Evolutionary conservation across 2,113 vertebrate genomes (phyloP).

Genomic region (Podilymbus podiceps): DNA sequence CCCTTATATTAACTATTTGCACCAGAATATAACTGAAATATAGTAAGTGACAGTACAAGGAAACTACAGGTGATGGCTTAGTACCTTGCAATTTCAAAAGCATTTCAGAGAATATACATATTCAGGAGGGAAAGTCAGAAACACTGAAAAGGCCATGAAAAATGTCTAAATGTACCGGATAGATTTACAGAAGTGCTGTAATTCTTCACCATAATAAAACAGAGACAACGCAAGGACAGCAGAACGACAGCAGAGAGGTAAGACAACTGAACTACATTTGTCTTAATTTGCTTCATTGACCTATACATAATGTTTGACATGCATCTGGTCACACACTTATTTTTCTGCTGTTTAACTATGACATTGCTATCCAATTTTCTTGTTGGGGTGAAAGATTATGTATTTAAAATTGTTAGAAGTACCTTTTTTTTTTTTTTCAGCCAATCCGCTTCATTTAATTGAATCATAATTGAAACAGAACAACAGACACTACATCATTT

Average conservation of each 20-base stretch:
- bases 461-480: not conserved
- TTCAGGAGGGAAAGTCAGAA: not conserved
- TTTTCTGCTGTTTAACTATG: not conserved
- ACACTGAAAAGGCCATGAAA: not conserved
- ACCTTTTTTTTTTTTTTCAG: not conserved
- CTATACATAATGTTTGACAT: slow-evolving; percentile 20
- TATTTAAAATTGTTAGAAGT: not conserved
- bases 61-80: not conserved
- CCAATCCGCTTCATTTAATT: not conserved
- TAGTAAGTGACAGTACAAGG: not conserved
- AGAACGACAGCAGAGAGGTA: not conserved
- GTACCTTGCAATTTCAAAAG: not conserved
- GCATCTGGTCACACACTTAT: slow-evolving; percentile 13
- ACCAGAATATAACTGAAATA: not conserved
- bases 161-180: not conserved
- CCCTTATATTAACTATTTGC: not conserved
- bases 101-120: not conserved
- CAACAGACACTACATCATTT: not conserved
- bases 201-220: slow-evolving; percentile 48
- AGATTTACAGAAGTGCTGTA: not conserved
- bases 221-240: not conserved
- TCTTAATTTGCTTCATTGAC: slow-evolving; percentile 57
- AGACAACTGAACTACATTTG: slow-evolving; percentile 35
- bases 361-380: not conserved
- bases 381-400: not conserved